Base-by-base conservation (phyloP, 2,113 vertebrate genomes). In the Mirounga angustirostris region DNA sequence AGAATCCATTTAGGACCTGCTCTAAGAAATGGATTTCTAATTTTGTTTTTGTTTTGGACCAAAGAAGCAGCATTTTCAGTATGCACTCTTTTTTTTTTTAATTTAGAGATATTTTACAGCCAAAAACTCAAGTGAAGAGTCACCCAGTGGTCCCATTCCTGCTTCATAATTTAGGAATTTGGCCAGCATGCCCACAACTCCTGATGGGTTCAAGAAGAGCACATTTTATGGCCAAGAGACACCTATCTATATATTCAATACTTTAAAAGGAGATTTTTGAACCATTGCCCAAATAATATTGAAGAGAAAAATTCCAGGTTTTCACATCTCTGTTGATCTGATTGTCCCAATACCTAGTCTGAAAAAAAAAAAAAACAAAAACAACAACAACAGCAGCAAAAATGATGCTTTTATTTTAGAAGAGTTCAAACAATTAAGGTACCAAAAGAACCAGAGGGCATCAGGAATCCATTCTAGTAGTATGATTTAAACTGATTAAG, bases 401-500 rank as follows among this genome's bases (percentile, higher is more conserved):
- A 73, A 89, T 24, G 33, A 84, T 78, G 8, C 50, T 91, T 67
- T 85, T 11, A 79, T 71, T 92, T 97, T 94, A 82, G 46, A 95
- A 92, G 43, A 92, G 36, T 94, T 96, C 5, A 80, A 40, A 46
- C 83, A 94, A 52, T 93, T 97, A 97, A 91, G 43, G 26, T 88
- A 88, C 40, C 21, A 19, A 63, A 95, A 92, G 54, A 88, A 63
- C 9, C 81, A 46, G 50, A 95, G 50, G 13, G 18, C 83, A 76
- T 90, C 28, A 50, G 86, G 46, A 95, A 90, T 95, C 69, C 52
- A 76, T 94, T 96, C 88, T 96, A 90, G n/a, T 59, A 88, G 92
- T 82, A 85, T 46, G 40, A 92, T 97, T 96, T 82, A 59, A 96
- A 91, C 76, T 96, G 67, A 96, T 91, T 94, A 92, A 94, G 26